Base-by-base conservation (phyloP, 2,797 vertebrate species). In the Trichosurus vulpecula region DNA sequence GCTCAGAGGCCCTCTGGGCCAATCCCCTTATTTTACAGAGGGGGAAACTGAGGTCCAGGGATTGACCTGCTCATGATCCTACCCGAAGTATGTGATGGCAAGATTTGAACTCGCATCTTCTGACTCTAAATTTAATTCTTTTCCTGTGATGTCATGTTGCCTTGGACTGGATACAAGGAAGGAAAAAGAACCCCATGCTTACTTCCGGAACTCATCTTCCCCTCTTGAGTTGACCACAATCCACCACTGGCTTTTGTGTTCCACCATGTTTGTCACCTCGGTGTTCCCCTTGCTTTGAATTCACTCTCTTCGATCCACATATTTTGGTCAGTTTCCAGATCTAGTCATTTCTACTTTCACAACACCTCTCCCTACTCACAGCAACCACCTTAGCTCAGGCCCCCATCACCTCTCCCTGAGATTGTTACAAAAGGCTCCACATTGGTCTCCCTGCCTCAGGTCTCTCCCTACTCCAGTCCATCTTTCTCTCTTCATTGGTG, bases 11-110 rank as follows among this genome's bases (percentile, higher is more conserved):
- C 10, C 25, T 27, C 81, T 93, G 22, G 58, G 61, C 51, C 29
- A 56, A 90, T 74, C 22, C 61, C 12, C 31, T 47, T 47, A 52
- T 66, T 94, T 93, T 90, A 52, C 31, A 92, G 47, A 52, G 41
- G 54, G 90, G 91, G 58, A 94, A 94, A 91, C 52, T 90, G 52
- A 95, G 81, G 87, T 2, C 55, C 57, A n/a, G 58, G 61, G 90
- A 56, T 35, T 66, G 92, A 94, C 41, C 92, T 92, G 41, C 52
- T 91, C 93, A 55, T 29, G 93, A 31, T 91, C 19, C 90, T 54
- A 92, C 9, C 41, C 8, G 1, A 87, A 91, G 6, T 93, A 92
- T 53, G 31, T 91, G 81, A 53, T 92, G 25, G 53, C 30, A 90
- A 47, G 51, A 55, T 94, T 93, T 74, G 92, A 91, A 95, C 31